Conservation (phyloP, 2,888 invertebrate species). For the Uloborus plumipes region DNA sequence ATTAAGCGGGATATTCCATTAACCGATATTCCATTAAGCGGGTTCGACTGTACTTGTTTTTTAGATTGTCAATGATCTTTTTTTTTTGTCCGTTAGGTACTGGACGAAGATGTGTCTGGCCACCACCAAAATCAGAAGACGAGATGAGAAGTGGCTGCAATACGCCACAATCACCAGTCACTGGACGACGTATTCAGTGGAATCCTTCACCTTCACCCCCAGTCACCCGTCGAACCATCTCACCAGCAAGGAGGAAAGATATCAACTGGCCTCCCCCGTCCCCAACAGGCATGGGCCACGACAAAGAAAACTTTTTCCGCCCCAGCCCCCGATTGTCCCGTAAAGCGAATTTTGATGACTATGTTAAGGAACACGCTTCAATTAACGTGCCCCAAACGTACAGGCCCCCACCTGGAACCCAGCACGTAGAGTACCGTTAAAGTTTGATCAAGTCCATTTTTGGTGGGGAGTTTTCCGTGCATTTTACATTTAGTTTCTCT, state of each 20-base stretch:
- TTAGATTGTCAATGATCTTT: not conserved
- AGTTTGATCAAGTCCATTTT: not conserved
- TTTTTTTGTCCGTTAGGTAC: conserved; percentile 36
- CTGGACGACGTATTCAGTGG: conserved; percentile 53
- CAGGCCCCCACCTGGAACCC: conserved; percentile 67
- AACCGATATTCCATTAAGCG: too few relatives aligned
- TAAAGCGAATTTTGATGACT: conserved; percentile 57
- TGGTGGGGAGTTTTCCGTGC: not conserved
- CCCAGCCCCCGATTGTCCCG: conserved; percentile 33
- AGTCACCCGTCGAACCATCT: conserved; percentile 14
- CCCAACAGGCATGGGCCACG: not conserved
- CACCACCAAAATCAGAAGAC: conserved; percentile 36
- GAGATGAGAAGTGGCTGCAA: conserved; percentile 38
- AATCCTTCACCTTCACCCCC: conserved; percentile 56
- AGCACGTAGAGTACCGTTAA: conserved; percentile 67
- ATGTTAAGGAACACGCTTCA: conserved; percentile 58
- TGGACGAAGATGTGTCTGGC: conserved; percentile 58
- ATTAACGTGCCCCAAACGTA: conserved; percentile 66
- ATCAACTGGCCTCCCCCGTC: conserved; percentile 62
- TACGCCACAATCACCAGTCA: conserved; percentile 53
- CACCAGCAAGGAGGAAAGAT: conserved; percentile 50
- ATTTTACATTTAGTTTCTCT: too few relatives aligned
- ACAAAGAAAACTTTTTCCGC: conserved; percentile 11
- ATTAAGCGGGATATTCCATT: too few relatives aligned
- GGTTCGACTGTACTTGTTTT: too few relatives aligned